Conservation (phyloP, 2,888 invertebrate genomes). For the Eilema caniola region DNA sequence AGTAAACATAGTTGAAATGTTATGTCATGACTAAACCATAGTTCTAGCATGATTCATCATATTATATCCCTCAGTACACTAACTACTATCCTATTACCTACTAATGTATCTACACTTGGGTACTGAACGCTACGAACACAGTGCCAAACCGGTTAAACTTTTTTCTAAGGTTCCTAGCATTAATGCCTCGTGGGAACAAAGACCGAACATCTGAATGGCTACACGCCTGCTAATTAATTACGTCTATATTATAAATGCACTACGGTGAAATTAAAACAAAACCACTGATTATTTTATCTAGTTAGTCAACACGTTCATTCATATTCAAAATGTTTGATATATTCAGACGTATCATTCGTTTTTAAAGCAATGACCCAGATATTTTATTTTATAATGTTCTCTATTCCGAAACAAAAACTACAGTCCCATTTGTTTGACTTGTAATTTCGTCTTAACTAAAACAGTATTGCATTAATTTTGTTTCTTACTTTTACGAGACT, state of each 20-base stretch:
- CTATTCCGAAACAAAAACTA: conserved; percentile 14
- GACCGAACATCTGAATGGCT: conserved; percentile 51
- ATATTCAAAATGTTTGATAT: background rate
- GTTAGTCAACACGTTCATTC: background rate
- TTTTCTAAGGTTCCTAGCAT: conserved; percentile 68
- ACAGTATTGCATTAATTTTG: conserved; percentile 14
- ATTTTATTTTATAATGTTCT: background rate
- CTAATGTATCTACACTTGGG: conserved; percentile 57
- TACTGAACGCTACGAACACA: conserved; percentile 62
- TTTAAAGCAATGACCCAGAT: background rate
- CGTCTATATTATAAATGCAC: background rate
- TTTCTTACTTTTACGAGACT: conserved; percentile 19
- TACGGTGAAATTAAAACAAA: background rate
- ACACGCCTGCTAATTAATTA: conserved; percentile 62
- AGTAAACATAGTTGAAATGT: conserved; percentile 13
- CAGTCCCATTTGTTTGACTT: conserved; percentile 24
- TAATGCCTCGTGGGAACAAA: conserved; percentile 70
- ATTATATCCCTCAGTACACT: conserved; percentile 37
- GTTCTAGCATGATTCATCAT: conserved; percentile 50
- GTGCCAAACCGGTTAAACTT: conserved; percentile 73
- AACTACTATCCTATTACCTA: conserved; percentile 52
- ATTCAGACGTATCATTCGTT: background rate
- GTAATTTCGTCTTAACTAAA: conserved; percentile 32
- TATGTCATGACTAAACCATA: background rate
- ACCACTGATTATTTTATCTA: background rate